These are phyloP conservation scores for Willowsia nigromaculata DNA, from an alignment of 2,888 invertebrate genomes.

Conservation along the genomic window DNA sequence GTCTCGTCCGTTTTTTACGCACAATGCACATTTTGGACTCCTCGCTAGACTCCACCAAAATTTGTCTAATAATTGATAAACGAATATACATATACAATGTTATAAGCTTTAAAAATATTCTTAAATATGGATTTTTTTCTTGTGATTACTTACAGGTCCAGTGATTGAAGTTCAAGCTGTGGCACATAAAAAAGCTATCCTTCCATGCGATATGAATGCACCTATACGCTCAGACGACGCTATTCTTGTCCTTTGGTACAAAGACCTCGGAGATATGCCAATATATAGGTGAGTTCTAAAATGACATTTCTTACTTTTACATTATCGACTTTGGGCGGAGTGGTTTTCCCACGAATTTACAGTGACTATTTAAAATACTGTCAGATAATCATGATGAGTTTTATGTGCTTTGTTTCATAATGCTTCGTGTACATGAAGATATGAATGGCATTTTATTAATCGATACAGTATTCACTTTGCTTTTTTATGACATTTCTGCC, in stretches of 20 bases:
- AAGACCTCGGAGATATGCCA: slow-evolving; percentile 88
- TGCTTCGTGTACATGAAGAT: too few species aligned
- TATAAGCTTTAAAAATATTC: neutral
- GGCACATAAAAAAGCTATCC: slow-evolving; percentile 88
- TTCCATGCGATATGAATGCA: slow-evolving; percentile 92
- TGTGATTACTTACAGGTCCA: slow-evolving; percentile 82
- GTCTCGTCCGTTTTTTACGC: neutral
- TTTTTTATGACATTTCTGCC: slow-evolving; percentile 6
- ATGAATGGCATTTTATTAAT: too few species aligned
- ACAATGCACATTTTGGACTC: neutral
- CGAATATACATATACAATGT: too few species aligned
- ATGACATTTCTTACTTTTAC: neutral
- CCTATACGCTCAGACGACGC: slow-evolving; percentile 89
- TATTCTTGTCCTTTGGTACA: slow-evolving; percentile 94
- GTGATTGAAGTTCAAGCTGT: slow-evolving; percentile 86
- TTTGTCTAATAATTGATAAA: slow-evolving; percentile 65
- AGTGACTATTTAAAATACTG: too few species aligned
- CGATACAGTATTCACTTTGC: neutral
- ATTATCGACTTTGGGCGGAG: neutral
- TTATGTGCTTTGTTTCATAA: too few species aligned
- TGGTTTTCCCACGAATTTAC: slow-evolving; percentile 5
- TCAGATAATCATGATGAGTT: too few species aligned
- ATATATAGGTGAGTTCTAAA: slow-evolving; percentile 88
- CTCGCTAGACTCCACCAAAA: neutral
- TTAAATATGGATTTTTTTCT: slow-evolving; percentile 15